A percentile compares a stretch with the other conserved stretches of the same genome.
phyloP scores from a whole-genome alignment of 2,888 invertebrate genomes.

The Crepidodera aurea region DNA sequence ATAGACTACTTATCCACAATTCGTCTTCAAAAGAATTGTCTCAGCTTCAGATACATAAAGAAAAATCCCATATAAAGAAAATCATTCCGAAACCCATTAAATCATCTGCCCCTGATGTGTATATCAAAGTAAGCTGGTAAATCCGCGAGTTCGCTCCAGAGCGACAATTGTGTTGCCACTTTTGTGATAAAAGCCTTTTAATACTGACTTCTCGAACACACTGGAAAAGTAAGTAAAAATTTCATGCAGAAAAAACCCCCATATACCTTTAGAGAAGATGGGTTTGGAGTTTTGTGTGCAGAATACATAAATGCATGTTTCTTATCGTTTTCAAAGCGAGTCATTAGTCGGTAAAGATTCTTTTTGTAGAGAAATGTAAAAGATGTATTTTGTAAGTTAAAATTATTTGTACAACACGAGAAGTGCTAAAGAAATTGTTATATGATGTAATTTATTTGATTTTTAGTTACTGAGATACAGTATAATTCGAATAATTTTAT shows the following conservation, averaged over 20 bases:
- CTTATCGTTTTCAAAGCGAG: conserved; percentile 11
- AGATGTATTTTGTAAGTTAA: background rate
- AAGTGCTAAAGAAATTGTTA: too few relatives aligned
- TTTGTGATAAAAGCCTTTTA: conserved; percentile 26
- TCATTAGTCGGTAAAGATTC: conserved; percentile 13
- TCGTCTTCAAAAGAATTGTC: too few relatives aligned
- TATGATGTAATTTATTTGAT: too few relatives aligned
- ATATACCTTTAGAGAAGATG: conserved; percentile 6
- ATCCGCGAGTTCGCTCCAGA: conserved; percentile 19
- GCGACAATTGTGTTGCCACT: conserved; percentile 29
- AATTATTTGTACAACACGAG: too few relatives aligned
- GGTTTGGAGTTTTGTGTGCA: conserved; percentile 7
- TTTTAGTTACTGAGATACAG: too few relatives aligned
- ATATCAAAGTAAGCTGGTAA: conserved; percentile 26
- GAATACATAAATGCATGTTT: conserved; percentile 15
- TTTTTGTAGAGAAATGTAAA: conserved; percentile 2
- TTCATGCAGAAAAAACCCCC: conserved; percentile 15
- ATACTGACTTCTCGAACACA: conserved; percentile 18
- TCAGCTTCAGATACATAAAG: background rate
- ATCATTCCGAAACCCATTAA: conserved; percentile 18
- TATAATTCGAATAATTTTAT: too few relatives aligned
- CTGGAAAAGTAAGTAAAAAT: conserved; percentile 20
- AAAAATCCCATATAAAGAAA: background rate
- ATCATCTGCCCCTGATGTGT: conserved; percentile 26
- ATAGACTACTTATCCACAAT: too few relatives aligned